phyloP scores from a whole-genome alignment of 2,797 vertebrate species.

The Streptopelia turtur region DNA sequence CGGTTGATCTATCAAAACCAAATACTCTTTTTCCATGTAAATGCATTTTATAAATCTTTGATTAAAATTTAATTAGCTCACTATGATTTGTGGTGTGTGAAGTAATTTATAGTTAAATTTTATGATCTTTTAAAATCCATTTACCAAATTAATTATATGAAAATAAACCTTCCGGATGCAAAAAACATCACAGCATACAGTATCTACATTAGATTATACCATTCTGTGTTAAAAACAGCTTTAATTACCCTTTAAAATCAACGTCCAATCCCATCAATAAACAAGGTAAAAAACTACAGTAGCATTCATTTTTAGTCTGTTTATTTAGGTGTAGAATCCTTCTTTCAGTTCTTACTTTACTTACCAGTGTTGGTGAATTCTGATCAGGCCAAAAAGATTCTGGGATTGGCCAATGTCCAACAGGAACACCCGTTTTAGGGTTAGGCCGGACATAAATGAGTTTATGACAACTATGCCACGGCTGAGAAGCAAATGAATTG shows the following conservation, averaged over 20 bases:
- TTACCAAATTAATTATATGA: background rate
- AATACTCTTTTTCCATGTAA: background rate
- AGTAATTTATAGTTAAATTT: background rate
- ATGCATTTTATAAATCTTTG: background rate
- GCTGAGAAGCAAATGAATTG: slow-evolving; percentile 86
- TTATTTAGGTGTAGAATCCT: background rate
- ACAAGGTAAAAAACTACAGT: background rate
- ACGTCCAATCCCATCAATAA: background rate
- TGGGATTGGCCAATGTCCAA: slow-evolving; percentile 98
- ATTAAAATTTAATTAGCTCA: background rate
- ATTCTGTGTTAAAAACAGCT: background rate
- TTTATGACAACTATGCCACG: slow-evolving; percentile 98
- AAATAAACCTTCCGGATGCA: background rate
- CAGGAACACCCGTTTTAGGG: slow-evolving; percentile 95
- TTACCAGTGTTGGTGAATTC: slow-evolving; percentile 96
- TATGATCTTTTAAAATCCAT: background rate
- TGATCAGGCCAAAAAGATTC: slow-evolving; percentile 99
- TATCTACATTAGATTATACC: background rate
- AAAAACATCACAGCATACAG: background rate
- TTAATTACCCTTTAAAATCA: background rate
- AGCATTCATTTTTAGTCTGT: background rate
- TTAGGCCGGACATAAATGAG: slow-evolving; percentile 97
- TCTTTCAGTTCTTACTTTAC: slow-evolving; percentile 61
- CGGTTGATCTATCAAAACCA: background rate
- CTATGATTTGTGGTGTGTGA: background rate